These are phyloP conservation scores for Eremobia ochroleuca DNA, from an alignment of 2,888 invertebrate genomes.

Conservation along the genomic window DNA sequence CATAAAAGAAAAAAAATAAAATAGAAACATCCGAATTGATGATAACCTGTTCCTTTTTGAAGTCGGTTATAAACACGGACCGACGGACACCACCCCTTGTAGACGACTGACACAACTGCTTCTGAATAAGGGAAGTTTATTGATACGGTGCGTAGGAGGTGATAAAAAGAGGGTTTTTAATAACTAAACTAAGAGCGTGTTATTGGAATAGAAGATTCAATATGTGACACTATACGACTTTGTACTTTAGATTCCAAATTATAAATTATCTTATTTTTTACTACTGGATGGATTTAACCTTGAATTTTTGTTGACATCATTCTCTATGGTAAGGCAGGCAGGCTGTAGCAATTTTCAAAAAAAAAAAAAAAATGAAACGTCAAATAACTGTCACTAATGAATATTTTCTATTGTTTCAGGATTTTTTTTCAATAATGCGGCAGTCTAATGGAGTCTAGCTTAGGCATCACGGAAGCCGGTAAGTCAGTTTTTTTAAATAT, in stretches of 20 bases:
- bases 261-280: neutral
- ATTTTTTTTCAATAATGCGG: constrained; percentile 89
- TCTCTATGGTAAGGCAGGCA: neutral
- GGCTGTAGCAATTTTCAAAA: neutral
- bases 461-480: constrained; percentile 86
- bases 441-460: constrained; percentile 87
- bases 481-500: constrained; percentile 69
- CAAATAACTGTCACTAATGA: constrained; percentile 18
- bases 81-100: neutral
- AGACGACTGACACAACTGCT: neutral
- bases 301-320: neutral
- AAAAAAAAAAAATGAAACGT: no score
- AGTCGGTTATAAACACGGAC: no score
- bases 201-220: neutral
- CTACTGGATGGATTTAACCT: neutral
- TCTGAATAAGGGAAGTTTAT: neutral
- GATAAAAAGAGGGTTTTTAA: neutral
- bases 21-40: no score
- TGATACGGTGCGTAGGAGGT: neutral
- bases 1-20: no score
- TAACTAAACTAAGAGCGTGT: no score
- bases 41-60: no score
- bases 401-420: constrained; percentile 81
- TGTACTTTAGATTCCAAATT: neutral
- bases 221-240: neutral